Conservation (phyloP, 2,797 vertebrate species). For the Zenarchopterus dispar region DNA sequence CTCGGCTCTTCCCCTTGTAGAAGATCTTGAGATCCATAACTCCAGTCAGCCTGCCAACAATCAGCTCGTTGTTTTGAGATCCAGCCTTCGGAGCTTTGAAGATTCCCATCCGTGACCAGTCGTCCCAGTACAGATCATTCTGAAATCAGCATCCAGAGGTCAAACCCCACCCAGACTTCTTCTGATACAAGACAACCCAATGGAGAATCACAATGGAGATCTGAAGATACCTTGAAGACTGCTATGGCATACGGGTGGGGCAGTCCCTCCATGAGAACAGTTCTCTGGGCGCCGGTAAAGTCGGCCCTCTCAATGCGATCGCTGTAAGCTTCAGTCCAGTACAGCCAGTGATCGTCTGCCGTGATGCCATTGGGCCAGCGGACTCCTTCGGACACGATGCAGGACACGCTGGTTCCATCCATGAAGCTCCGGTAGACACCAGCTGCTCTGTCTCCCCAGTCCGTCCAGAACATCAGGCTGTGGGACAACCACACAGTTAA, state of each 20-base stretch:
- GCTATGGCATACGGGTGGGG: constrained; percentile 97
- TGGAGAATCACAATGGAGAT: no score
- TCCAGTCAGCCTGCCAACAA: constrained; percentile 91
- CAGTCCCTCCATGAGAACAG: constrained; percentile 90
- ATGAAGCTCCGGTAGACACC: constrained; percentile 93
- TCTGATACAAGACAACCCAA: no score
- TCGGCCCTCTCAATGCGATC: constrained; percentile 94
- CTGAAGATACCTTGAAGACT: constrained; percentile 94
- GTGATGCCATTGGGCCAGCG: constrained; percentile 97
- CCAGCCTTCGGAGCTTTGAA: constrained; percentile 93
- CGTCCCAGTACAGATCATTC: constrained; percentile 99
- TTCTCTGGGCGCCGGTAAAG: constrained; percentile 87
- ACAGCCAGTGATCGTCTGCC: constrained; percentile 92
- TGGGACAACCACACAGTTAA: neutral
- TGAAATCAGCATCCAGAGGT: constrained; percentile 53
- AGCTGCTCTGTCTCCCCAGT: constrained; percentile 93
- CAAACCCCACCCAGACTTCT: no score
- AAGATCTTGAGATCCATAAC: constrained; percentile 99
- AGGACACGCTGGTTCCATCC: constrained; percentile 87
- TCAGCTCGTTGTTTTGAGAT: constrained; percentile 84
- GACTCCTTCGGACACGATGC: constrained; percentile 90
- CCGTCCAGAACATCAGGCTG: constrained; percentile 99
- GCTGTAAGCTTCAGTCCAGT: constrained; percentile 97
- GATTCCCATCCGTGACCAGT: constrained; percentile 98
- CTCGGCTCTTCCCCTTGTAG: constrained; percentile 91